Base-by-base conservation (phyloP, 2,797 vertebrate species). In the Tragopan temminckii region DNA sequence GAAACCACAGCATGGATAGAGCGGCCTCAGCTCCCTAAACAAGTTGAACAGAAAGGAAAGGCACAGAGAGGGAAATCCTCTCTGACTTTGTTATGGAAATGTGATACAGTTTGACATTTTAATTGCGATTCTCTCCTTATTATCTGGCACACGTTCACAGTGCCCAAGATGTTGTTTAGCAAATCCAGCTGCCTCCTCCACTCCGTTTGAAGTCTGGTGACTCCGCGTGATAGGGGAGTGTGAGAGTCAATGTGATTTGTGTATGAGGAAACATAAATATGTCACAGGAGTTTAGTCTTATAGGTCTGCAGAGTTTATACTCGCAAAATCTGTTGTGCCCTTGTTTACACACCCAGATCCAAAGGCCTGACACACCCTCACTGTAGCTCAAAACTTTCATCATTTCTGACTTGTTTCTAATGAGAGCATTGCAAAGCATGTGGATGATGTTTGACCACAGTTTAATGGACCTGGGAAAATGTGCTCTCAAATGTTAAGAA, bases 251-350 rank as follows among this genome's bases (percentile, higher is more conserved):
- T 96, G 95, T 97, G 96, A 97, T 97, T 97, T 97, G 96, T 97
- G 96, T 97, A 97, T 90, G 94, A 88, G 82, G 96, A 95, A 97
- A 97, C 96, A 96, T 97, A 97, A 97, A 97, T 97, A 97, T 97
- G 97, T 97, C 97, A 97, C 95, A 96, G 89, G 93, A 97, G 96
- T 97, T 97, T 97, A 97, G 96, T 97, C 96, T 97, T 95, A 97
- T 94, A 93, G 94, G 86, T 92, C 96, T 95, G 91, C 93, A 96
- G 96, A 97, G 97, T 97, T 97, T 97, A 97, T 97, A 96, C 94
- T 96, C 72, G 0, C 89, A 96, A 94, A 95, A 95, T 95, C 97
- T 97, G 95, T 97, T 97, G 96, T 94, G 89, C 93, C 89, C 95
- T 96, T 97, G 97, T 97, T 97, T 97, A 97, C 95, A 87, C 95